Evolutionary conservation across 1,140 invertebrate genomes (phyloP), one percentile per base, ranked within the genome.

Genomic region (Frieseomelitta varia): DNA sequence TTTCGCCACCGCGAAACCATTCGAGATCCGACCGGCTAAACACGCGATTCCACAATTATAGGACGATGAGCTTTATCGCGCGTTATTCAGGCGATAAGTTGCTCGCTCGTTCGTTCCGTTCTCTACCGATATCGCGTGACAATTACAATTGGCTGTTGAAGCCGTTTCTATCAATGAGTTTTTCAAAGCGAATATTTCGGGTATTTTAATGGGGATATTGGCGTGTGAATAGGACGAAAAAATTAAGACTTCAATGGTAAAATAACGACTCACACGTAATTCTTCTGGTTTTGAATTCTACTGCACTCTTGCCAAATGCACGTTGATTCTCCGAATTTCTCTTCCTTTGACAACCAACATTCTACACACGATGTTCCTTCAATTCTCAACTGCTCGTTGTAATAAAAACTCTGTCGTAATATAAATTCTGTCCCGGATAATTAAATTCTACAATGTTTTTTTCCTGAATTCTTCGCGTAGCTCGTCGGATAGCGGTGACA

Each of bases 41-140:
- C 76, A 84, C 88, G 58, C 88, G 79, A 81, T 88, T 79, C 84
- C 73, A 58, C 69, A 79, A 82, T 90, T 76, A 71, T 63, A 58
- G 53, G 47, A 27, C 30, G 80, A 81, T 47, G 74, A 61, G 65
- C 47, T 88, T 86, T 86, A 89, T 24, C 68, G 65, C 61, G 4
- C 6, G 12, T 27, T 53, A 78, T 24, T 65, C 30, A n/a, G 51
- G 34, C 17, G 51, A 39, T 74, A 76, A 27, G 63, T 63, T 24
- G 39, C 39, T 69, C 79, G 72, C 56, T 39, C 2, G 0, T 4
- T 39, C 21, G 24, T 61, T 61, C 58, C 24, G 12, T 61, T 24
- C 24, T 61, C 11, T 61, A 24, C 58, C 58, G 24, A 61, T 61
- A 61, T 61, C 58, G 58, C 24, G 58, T n/a, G 58, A 61, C 58